Conservation (phyloP, 2,888 invertebrate species). For the Hyposoter dolosus region DNA sequence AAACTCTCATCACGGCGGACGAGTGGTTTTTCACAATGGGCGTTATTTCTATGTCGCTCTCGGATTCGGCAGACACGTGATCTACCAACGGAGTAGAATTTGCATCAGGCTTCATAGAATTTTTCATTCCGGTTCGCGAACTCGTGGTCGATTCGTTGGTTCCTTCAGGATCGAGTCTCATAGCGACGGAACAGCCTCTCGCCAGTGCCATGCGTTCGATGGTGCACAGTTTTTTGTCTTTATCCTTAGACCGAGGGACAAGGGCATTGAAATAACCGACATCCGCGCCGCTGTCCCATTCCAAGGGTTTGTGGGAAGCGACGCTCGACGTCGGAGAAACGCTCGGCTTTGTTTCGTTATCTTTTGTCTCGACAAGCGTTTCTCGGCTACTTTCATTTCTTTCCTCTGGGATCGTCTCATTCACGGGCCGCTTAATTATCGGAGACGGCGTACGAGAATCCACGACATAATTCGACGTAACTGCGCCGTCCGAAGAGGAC, state of each 20-base stretch:
- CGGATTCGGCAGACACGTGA: constrained; percentile 73
- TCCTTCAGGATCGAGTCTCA: constrained; percentile 85
- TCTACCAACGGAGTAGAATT: constrained; percentile 79
- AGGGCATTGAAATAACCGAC: constrained; percentile 90
- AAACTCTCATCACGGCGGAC: constrained; percentile 75
- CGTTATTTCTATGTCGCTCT: constrained; percentile 82
- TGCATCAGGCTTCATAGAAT: constrained; percentile 77
- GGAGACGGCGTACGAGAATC: constrained; percentile 74
- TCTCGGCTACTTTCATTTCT: constrained; percentile 75
- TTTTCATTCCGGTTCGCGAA: constrained; percentile 55
- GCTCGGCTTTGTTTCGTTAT: constrained; percentile 84
- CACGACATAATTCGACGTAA: constrained; percentile 55
- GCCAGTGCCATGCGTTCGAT: constrained; percentile 88
- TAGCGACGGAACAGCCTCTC: constrained; percentile 81
- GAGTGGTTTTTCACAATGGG: constrained; percentile 81
- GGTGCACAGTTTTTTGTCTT: constrained; percentile 87
- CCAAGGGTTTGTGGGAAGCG: constrained; percentile 90
- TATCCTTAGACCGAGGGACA: constrained; percentile 80
- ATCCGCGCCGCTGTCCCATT: constrained; percentile 96
- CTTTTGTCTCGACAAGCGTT: constrained; percentile 53
- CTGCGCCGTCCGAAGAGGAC: constrained; percentile 53
- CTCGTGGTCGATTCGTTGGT: constrained; percentile 78
- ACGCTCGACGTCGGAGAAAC: constrained; percentile 91
- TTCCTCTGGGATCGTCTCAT: constrained; percentile 77
- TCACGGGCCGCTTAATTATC: constrained; percentile 70